These are phyloP conservation scores for Pachyuromys duprasi DNA, from an alignment of 2,797 vertebrate species.

Conservation along the genomic window DNA sequence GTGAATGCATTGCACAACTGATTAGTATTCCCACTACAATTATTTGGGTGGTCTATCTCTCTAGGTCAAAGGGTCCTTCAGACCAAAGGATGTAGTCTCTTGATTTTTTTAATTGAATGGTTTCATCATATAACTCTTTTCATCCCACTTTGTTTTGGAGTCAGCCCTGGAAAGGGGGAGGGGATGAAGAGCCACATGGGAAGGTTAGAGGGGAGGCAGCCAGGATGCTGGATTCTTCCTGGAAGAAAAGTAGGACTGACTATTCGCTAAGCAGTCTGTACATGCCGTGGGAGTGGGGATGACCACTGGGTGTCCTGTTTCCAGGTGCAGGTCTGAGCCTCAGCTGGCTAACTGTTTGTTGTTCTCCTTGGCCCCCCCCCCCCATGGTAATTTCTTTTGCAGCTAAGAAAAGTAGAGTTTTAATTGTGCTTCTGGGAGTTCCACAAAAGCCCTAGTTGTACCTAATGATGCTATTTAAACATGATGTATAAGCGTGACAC, in stretches of 20 bases:
- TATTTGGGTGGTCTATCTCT: neutral
- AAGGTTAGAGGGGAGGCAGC: neutral
- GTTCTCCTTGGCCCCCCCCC: neutral
- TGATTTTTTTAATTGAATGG: constrained; percentile 38
- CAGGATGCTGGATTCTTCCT: neutral
- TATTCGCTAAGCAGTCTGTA: too few relatives aligned
- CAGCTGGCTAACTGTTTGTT: neutral
- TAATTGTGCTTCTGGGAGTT: constrained; percentile 29
- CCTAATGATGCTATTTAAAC: neutral
- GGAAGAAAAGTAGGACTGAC: neutral
- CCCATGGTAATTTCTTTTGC: neutral
- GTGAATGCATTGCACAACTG: neutral
- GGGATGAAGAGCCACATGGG: neutral
- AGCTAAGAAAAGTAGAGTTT: neutral
- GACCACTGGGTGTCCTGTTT: neutral
- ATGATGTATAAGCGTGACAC: neutral
- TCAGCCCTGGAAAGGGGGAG: neutral
- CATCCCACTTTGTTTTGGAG: neutral
- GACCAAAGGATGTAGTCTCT: neutral
- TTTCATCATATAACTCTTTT: constrained; percentile 16
- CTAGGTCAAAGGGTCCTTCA: neutral
- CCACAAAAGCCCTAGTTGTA: constrained; percentile 29
- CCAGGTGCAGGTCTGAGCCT: neutral
- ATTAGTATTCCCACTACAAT: neutral
- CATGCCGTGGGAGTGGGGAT: neutral